Evolutionary conservation across 1,140 invertebrate species (phyloP).

Genomic region (Caenorhabditis remanei): DNA sequence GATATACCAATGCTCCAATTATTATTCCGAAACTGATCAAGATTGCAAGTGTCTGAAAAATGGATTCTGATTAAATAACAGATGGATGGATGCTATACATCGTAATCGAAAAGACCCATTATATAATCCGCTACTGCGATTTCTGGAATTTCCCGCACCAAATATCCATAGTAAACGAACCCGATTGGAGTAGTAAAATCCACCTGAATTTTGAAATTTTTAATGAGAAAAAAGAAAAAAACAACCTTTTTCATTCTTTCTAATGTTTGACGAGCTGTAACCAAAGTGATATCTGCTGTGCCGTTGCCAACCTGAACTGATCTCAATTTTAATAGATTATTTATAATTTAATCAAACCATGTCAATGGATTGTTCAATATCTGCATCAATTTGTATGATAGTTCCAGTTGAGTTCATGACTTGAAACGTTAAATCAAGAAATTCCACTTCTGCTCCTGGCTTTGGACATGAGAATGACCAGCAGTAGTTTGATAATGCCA

Average conservation of each 20-base stretch:
- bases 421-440: slow-evolving; percentile 54
- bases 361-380: slow-evolving; percentile 44
- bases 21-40: slow-evolving; percentile 12
- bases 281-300: slow-evolving; percentile 52
- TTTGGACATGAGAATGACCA: slow-evolving; percentile 52
- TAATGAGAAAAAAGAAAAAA: not conserved
- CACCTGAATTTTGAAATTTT: not conserved
- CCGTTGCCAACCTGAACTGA: slow-evolving; percentile 23
- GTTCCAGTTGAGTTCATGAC: slow-evolving; percentile 43
- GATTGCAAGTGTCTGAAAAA: slow-evolving; percentile 45
- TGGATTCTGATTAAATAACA: not conserved
- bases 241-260: slow-evolving; percentile 49
- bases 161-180: slow-evolving; percentile 53
- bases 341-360: slow-evolving; percentile 8
- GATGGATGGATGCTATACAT: not conserved
- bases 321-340: not conserved
- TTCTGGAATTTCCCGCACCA: slow-evolving; percentile 52
- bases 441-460: slow-evolving; percentile 53
- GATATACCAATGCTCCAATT: slow-evolving; percentile 34
- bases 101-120: slow-evolving; percentile 24
- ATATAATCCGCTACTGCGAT: slow-evolving; percentile 56
- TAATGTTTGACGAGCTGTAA: slow-evolving; percentile 47
- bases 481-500: slow-evolving; percentile 35
- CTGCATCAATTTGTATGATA: slow-evolving; percentile 38
- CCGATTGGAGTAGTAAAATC: slow-evolving; percentile 49